Base-by-base conservation (phyloP, 2,113 vertebrate genomes). In the Suricata suricatta region DNA sequence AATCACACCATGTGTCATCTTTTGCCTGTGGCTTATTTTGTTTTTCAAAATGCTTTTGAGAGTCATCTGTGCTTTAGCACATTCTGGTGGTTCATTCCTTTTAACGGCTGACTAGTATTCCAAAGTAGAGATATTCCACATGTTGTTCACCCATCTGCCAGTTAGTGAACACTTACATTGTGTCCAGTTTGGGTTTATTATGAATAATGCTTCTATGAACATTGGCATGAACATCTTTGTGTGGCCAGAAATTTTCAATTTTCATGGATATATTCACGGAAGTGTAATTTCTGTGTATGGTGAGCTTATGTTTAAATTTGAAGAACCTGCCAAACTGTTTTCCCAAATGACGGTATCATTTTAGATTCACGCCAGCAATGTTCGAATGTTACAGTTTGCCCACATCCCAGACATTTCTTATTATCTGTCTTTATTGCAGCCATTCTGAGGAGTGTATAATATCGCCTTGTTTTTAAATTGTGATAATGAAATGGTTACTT, bases 261-360 rank as follows among this genome's bases (percentile, higher is more conserved):
- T 80, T 33, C 12, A 3, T 68, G 25, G 3, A 0, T 63, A 7
- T 29, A 27, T 63, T 54, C 11, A 16, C 63, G 76, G 63, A 4
- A 72, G 9, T 64, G 0, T 76, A 66, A 60, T 92, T 92, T 93
- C 27, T 69, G 17, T 0, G 1, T 63, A 25, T 57, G 15, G 27
- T 57, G 21, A 76, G 15, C 80, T 35, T 88, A 41, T 68, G 4
- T 94, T 79, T 95, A 90, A 83, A 19, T 69, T 95, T 69, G 74
- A 90, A 54, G 60, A 33, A 92, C 69, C 7, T 33, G 44, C 23
- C n/a, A 35, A 47, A 71, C 44, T 76, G 1, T 35, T 80, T 89
- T 74, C 47, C 14, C 25, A 64, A 90, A n/a, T 71, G 3, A 5
- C 8, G 41, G 0, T 77, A 0, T 38, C 21, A 16, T 88, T 54